These are phyloP conservation scores for Ditula angustiorana DNA, from an alignment of 2,888 invertebrate species.

Conservation along the genomic window DNA sequence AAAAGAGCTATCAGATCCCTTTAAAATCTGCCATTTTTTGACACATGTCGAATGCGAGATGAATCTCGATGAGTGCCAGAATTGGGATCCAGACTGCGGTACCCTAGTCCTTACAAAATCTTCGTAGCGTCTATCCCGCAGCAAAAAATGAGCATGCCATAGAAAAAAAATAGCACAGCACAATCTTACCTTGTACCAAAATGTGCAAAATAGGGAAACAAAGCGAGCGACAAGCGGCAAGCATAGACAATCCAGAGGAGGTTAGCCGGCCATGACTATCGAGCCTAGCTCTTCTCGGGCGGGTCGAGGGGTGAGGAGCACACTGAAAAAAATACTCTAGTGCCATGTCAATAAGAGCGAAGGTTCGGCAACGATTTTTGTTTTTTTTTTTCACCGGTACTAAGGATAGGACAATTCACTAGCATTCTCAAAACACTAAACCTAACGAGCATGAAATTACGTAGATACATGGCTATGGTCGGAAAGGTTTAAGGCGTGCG, in stretches of 20 bases:
- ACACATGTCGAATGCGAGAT: too few relatives aligned
- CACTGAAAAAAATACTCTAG: slow-evolving; percentile 86
- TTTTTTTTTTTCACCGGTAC: slow-evolving; percentile 22
- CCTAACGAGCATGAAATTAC: slow-evolving; percentile 83
- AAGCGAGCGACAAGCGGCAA: slow-evolving; percentile 80
- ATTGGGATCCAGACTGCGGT: too few relatives aligned
- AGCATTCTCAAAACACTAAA: slow-evolving; percentile 84
- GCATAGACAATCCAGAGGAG: slow-evolving; percentile 84
- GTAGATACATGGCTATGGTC: slow-evolving; percentile 49
- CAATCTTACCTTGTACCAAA: slow-evolving; percentile 46
- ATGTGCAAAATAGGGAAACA: slow-evolving; percentile 50
- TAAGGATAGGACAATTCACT: slow-evolving; percentile 71
- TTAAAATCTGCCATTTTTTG: too few relatives aligned
- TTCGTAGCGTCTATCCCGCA: slow-evolving; percentile 2
- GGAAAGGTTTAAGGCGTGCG: slow-evolving; percentile 34
- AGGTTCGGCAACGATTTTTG: slow-evolving; percentile 62
- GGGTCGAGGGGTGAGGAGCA: slow-evolving; percentile 86
- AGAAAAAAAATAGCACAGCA: slow-evolving; percentile 46
- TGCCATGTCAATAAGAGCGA: slow-evolving; percentile 82
- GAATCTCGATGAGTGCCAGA: too few relatives aligned
- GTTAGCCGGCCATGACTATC: slow-evolving; percentile 80
- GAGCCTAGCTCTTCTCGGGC: slow-evolving; percentile 72
- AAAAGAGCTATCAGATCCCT: too few relatives aligned
- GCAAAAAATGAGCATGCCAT: slow-evolving; percentile 31
- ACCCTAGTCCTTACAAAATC: background rate